Conservation (phyloP, 2,888 invertebrate genomes). For the Drosophila eohydei region DNA sequence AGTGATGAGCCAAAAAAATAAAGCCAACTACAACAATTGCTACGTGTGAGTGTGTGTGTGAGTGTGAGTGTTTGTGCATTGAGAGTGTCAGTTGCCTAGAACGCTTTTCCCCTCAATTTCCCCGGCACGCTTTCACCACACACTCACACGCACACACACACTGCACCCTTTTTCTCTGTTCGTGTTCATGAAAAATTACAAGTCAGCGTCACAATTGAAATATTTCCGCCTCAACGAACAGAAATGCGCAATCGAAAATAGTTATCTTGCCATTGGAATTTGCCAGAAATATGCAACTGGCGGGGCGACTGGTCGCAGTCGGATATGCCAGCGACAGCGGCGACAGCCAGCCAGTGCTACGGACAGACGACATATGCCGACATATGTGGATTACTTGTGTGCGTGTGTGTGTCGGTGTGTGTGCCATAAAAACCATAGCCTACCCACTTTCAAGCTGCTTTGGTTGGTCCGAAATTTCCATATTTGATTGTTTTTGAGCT, state of each 20-base stretch:
- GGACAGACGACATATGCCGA: constrained; percentile 39
- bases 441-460: constrained; percentile 23
- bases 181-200: constrained; percentile 78
- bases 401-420: constrained; percentile 21
- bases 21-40: constrained; percentile 37
- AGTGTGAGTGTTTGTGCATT: constrained; percentile 24
- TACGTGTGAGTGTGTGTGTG: constrained; percentile 5
- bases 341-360: constrained; percentile 16
- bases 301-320: constrained; percentile 28
- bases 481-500: constrained; percentile 76
- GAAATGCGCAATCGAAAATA: constrained; percentile 80
- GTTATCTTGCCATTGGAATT: constrained; percentile 71
- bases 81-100: constrained; percentile 54
- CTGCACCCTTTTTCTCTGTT: constrained; percentile 24
- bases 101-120: not conserved
- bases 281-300: constrained; percentile 66
- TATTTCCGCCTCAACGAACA: constrained; percentile 79
- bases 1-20: constrained; percentile 49
- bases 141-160: not conserved
- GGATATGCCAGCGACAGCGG: constrained; percentile 44
- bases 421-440: constrained; percentile 20
- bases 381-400: constrained; percentile 61
- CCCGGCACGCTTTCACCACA: constrained; percentile 1
- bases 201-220: constrained; percentile 80
- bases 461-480: constrained; percentile 65